Conservation (phyloP, 2,113 vertebrate species). For the Scomber colias region DNA sequence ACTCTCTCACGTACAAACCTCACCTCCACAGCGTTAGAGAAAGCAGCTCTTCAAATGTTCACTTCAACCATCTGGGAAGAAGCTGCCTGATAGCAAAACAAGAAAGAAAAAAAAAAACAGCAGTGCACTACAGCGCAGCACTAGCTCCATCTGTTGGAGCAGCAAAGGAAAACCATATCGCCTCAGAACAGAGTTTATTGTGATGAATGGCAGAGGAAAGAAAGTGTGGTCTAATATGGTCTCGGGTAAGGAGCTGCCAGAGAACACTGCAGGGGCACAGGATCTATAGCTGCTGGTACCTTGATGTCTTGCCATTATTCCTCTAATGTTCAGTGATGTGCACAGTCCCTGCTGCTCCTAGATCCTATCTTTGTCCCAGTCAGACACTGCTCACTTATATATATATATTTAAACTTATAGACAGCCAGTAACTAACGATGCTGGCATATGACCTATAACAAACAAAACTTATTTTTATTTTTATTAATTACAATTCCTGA, state of each 20-base stretch:
- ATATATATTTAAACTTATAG: neutral
- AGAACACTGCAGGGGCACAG: neutral
- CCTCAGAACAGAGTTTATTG: neutral
- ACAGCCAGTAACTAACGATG: neutral
- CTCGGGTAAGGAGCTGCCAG: slow-evolving; percentile 5
- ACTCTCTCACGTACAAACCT: neutral
- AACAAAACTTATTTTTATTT: too few relatives aligned
- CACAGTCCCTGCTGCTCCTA: neutral
- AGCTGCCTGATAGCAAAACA: slow-evolving; percentile 14
- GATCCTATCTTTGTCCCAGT: neutral
- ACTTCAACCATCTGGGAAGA: slow-evolving; percentile 47
- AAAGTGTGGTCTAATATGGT: neutral
- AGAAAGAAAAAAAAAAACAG: neutral
- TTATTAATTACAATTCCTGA: too few relatives aligned
- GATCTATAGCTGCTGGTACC: neutral
- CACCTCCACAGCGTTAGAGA: neutral
- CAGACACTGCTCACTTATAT: neutral
- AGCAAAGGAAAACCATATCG: neutral
- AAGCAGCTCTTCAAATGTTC: slow-evolving; percentile 11
- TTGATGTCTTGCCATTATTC: neutral
- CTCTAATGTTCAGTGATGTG: neutral
- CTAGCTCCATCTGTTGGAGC: slow-evolving; percentile 74
- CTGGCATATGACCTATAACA: neutral
- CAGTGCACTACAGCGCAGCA: slow-evolving; percentile 48
- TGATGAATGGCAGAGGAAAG: slow-evolving; percentile 29